Base-by-base conservation (phyloP, 2,888 invertebrate genomes). In the Melanchra persicariae region DNA sequence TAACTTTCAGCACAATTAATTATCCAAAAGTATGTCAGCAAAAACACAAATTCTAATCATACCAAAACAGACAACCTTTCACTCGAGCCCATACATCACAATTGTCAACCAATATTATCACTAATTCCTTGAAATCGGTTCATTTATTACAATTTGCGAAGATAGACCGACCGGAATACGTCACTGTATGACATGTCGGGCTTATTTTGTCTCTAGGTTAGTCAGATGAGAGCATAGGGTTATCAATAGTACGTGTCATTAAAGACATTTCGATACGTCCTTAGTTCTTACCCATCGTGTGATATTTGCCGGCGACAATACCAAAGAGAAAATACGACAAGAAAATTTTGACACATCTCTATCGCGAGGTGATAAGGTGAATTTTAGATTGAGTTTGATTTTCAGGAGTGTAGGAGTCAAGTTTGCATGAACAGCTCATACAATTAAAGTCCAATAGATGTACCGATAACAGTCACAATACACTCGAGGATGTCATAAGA, bases 161-260 rank as follows among this genome's bases (percentile, higher is more conserved):
- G 78, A 80, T 78, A 79, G 68, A 67, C 58, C 70, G 82, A 74
- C 71, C 81, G 78, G 67, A 74, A 83, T 83, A 79, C 65, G 68
- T 68, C 77, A 76, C 19, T 54, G 19, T 43, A 79, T 84, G 89
- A 88, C 88, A 86, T 26, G 84, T 83, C 87, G 85, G 87, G 73
- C 81, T 82, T 82, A 88, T 85, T 87, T 82, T 86, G 85, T 88
- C 88, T 89, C 59, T 87, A 30, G 87, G 88, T 87, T 88, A 87
- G 74, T 79, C 77, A 82, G 87, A 85, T 81, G 69, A 81, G 82
- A 60, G 66, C 73, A 82, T 26, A 55, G 71, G 90, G 90, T 88
- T 90, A 90, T 90, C 89, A 47, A 19, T 12, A 59, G 51, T 58
- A 63, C 70, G 83, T 84, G 81, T 85, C 85, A 78, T 71, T 83